Evolutionary conservation across 2,797 vertebrate species (phyloP).

Genomic region (Nannoperca australis): DNA sequence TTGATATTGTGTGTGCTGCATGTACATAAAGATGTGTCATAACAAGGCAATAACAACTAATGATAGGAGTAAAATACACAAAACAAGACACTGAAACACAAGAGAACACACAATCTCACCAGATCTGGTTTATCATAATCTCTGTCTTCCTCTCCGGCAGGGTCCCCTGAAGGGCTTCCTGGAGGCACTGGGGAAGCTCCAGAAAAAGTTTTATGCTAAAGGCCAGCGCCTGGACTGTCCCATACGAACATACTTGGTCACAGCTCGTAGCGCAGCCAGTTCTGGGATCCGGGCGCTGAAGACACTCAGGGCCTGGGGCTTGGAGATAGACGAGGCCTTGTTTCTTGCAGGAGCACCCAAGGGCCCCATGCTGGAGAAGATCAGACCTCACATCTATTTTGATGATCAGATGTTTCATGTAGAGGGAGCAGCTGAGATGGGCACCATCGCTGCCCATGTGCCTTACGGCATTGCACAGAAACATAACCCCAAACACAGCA

Average conservation of each 20-base stretch:
- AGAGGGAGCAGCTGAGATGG: conserved; percentile 94
- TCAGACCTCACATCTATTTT: conserved; percentile 97
- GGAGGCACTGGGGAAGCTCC: conserved; percentile 93
- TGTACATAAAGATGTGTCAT: background rate
- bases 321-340: conserved; percentile 96
- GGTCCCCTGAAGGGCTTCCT: conserved; percentile 96
- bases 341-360: conserved; percentile 96
- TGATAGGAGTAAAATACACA: background rate
- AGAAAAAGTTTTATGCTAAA: conserved; percentile 97
- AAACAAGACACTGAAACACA: conserved; percentile 1
- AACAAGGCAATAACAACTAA: background rate
- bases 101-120: background rate
- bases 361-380: conserved; percentile 95
- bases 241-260: conserved; percentile 96
- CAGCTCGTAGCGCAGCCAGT: conserved; percentile 95
- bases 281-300: conserved; percentile 96
- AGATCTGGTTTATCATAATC: background rate
- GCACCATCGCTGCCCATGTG: conserved; percentile 95
- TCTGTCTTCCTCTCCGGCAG: conserved; percentile 71
- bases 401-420: conserved; percentile 99
- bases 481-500: conserved; percentile 65
- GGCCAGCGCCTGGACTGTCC: conserved; percentile 94
- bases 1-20: background rate
- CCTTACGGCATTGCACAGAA: conserved; percentile 95
- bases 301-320: conserved; percentile 95